A percentile compares a stretch with the other conserved stretches of the same genome.
These are phyloP conservation scores for Phania funesta DNA, from an alignment of 2,888 invertebrate genomes.

Conservation along the genomic window DNA sequence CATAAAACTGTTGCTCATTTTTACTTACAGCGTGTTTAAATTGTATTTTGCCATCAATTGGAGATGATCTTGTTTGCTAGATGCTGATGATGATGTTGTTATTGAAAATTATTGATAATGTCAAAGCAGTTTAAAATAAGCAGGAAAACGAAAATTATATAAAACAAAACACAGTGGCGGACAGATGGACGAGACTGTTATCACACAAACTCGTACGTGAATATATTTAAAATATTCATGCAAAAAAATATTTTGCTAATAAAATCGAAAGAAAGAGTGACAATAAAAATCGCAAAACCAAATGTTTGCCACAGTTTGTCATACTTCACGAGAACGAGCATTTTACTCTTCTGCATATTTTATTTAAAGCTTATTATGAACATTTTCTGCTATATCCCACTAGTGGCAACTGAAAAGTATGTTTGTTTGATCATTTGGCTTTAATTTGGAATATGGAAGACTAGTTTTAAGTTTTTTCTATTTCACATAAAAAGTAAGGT, in stretches of 20 bases:
- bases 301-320: too few species aligned
- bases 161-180: neutral
- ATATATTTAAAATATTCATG: neutral
- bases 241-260: neutral
- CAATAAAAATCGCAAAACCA: too few species aligned
- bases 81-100: slow-evolving; percentile 49
- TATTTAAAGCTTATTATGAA: too few species aligned
- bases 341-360: too few species aligned
- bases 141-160: slow-evolving; percentile 2
- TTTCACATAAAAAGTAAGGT: too few species aligned
- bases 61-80: slow-evolving; percentile 19
- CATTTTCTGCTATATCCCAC: too few species aligned
- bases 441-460: too few species aligned
- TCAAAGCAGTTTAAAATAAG: slow-evolving; percentile 53
- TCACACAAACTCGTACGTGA: neutral
- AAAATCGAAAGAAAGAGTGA: too few species aligned
- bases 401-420: too few species aligned
- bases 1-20: slow-evolving; percentile 31
- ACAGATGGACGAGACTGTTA: neutral
- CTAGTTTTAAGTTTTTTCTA: too few species aligned
- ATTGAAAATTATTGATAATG: slow-evolving; percentile 63
- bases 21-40: slow-evolving; percentile 49
- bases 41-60: slow-evolving; percentile 46
- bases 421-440: too few species aligned
- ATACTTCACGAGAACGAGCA: too few species aligned